Base-by-base conservation (phyloP, 2,888 invertebrate species). In the Crepidodera aurea region DNA sequence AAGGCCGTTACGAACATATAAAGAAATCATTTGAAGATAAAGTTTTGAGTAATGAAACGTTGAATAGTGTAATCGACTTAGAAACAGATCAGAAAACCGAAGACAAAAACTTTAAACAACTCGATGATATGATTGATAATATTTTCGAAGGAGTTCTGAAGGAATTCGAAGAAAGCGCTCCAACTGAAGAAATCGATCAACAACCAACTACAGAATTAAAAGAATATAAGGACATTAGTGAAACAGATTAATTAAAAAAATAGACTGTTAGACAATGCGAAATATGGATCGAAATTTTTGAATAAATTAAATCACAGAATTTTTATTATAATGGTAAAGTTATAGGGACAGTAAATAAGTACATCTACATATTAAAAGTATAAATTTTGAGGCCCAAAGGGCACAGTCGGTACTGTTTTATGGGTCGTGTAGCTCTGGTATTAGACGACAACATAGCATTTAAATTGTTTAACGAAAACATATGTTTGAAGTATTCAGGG, bases 131-230 rank as follows among this genome's bases (percentile, higher is more conserved):
- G 60, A 77, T 78, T 57, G 71, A 72, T 64, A 68, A 70, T 57
- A 58, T 77, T 19, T 77, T 78, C 59, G 74, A 73, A 34, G 65
- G 71, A 12, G 58, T 75, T 19, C 76, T 78, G 0, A 74, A 75
- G 54, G 67, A 69, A 12, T 10, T 2, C 10, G 34, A 34, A 12
- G 13, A 13, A 13, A 34, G 13, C 12, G 1, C 12, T 34, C 10
- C 6, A 60, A 69, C 62, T 58, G 32, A 51, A 15, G 50, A 64
- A 1, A 60, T 34, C 18, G 29, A 53, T 0, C 8, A 22, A 1
- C 3, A 32, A 7, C 46, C 34, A 42, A 46, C 65, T 54, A 46
- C 40, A 34, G 48, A 54, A 10, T 56, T 64, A 60, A 51, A 39
- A 37, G 15, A 13, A 19, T 19, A n/a, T 4, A 12, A 34, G 3